Evolutionary conservation across 64 coral and sea anemone genomes (phyloP), one percentile per base, ranked within the genome.

Genomic region (Montipora capricornis): DNA sequence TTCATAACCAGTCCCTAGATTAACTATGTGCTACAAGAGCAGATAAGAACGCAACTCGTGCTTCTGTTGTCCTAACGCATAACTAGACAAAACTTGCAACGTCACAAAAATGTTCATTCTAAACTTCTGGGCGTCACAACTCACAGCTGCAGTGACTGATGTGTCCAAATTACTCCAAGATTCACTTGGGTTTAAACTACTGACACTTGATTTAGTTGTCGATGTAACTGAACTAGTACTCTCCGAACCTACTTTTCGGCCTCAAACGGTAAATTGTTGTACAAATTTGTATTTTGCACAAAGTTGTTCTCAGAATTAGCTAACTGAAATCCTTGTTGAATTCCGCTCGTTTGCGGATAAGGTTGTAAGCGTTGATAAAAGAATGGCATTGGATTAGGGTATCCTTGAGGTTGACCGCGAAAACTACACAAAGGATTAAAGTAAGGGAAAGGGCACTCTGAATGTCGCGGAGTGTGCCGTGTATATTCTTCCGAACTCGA

Each of bases 331-430:
- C 83, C 83, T 87, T 87, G 83, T 87, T 67, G 59, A 87, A 87
- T 87, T 87, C 61, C 64, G 64, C 64, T 75, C 45, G 55, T 74
- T 89, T 79, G 88, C 47, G 53, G 74, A 89, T 89, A 89, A 79
- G 88, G 74, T 89, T 89, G 52, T 75, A 77, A 26, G 74, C 11
- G 74, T 89, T 74, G 85, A 88, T 74, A 89, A 51, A 89, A 64
- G 37, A 89, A 89, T 68, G 74, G 75, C 88, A 89, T 89, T 64
- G 88, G 88, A 79, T 78, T 89, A 47, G 47, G 88, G 64, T 89
- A 66, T 79, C 88, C 88, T 79, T 89, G 88, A 78, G 61, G 61
- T n/a, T 89, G 73, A 44, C 87, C 71, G 70, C 71, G 87, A 89
- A 89, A 77, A 89, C 37, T 76, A 58, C 75, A 77, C 52, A 89